Conservation (phyloP, 2,888 invertebrate species). For the Andricus curvator region DNA sequence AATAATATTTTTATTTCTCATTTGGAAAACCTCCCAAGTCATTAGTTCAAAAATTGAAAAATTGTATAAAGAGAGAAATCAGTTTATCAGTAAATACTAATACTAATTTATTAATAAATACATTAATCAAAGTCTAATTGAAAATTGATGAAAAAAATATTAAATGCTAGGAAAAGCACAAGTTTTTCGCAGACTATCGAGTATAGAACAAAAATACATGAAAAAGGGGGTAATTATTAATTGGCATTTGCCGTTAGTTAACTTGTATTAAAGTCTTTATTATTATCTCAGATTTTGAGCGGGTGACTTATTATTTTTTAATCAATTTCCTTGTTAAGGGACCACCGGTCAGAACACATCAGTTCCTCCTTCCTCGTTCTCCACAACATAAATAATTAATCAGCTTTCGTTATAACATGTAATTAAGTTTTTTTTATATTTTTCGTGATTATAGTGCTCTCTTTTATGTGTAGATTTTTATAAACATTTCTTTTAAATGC, state of each 20-base stretch:
- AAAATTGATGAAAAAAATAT: not conserved
- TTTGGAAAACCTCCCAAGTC: not conserved
- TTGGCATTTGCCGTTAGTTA: constrained; percentile 63
- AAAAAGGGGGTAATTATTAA: constrained; percentile 57
- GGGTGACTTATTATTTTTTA: constrained; percentile 64
- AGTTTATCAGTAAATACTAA: too few relatives aligned
- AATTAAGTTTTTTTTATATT: constrained; percentile 47
- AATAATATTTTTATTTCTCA: not conserved
- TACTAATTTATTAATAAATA: too few relatives aligned
- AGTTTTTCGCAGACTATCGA: constrained; percentile 50
- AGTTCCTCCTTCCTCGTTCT: constrained; percentile 48
- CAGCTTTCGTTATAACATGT: constrained; percentile 39
- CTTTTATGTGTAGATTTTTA: constrained; percentile 56
- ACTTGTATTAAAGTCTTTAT: constrained; percentile 76
- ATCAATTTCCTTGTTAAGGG: constrained; percentile 60
- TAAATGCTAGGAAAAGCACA: not conserved
- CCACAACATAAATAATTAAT: constrained; percentile 43
- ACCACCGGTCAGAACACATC: constrained; percentile 56
- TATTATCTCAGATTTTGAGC: constrained; percentile 76
- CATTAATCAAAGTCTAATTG: not conserved
- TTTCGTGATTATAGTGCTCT: constrained; percentile 52
- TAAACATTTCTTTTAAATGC: constrained; percentile 68
- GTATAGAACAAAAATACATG: constrained; percentile 53
- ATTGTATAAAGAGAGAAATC: not conserved
- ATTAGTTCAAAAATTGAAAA: not conserved